These are phyloP conservation scores for Crepidodera aurea DNA, from an alignment of 2,888 invertebrate genomes.

Conservation along the genomic window DNA sequence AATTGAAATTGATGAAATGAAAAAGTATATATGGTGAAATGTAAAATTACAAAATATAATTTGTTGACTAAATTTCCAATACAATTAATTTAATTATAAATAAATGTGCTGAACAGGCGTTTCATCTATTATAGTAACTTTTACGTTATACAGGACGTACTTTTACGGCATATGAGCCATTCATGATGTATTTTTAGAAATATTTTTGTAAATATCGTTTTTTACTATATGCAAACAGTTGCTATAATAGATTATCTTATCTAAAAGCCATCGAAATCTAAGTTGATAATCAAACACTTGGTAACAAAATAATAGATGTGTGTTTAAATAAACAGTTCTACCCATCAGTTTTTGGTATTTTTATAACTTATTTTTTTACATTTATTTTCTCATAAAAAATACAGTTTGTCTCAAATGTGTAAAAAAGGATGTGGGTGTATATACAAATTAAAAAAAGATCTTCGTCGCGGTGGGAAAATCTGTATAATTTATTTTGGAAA, in stretches of 20 bases:
- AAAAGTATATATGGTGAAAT: conserved; percentile 27
- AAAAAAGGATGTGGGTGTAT: too few species aligned
- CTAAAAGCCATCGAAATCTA: conserved; percentile 10
- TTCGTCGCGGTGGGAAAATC: too few species aligned
- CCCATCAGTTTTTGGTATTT: neutral
- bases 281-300: conserved; percentile 11
- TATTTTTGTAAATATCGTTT: too few species aligned
- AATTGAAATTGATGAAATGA: conserved; percentile 16
- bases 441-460: too few species aligned
- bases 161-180: too few species aligned
- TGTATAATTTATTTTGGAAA: too few species aligned
- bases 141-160: too few species aligned
- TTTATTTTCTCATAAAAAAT: too few species aligned
- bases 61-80: conserved; percentile 7
- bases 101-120: conserved; percentile 8
- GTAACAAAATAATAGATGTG: conserved; percentile 19
- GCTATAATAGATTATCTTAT: conserved; percentile 7
- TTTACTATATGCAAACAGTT: neutral
- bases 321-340: conserved; percentile 23
- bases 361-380: neutral
- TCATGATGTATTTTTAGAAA: too few species aligned
- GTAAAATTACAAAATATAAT: conserved; percentile 17
- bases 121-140: conserved; percentile 20
- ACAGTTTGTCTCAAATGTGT: too few species aligned
- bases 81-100: conserved; percentile 5